These are phyloP conservation scores for Agrotis exclamationis DNA, from an alignment of 2,888 invertebrate genomes.

Conservation along the genomic window DNA sequence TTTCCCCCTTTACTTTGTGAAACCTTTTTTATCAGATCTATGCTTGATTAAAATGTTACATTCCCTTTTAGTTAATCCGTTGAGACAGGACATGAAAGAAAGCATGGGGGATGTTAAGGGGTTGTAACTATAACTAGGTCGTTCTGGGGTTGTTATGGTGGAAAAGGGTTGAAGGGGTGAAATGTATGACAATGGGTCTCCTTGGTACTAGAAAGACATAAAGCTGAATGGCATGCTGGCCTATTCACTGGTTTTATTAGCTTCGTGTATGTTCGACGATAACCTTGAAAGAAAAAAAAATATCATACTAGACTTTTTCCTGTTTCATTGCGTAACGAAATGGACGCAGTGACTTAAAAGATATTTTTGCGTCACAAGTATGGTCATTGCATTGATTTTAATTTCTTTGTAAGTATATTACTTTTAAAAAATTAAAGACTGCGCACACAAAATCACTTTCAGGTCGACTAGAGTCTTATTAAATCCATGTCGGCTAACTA, in stretches of 20 bases:
- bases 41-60: constrained; percentile 49
- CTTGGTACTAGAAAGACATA: constrained; percentile 38
- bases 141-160: constrained; percentile 18
- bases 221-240: constrained; percentile 21
- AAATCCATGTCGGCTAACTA: no score
- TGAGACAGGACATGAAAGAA: constrained; percentile 44
- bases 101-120: constrained; percentile 13
- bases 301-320: neutral
- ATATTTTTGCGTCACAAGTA: neutral
- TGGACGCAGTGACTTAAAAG: neutral
- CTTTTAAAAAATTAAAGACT: no score
- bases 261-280: neutral
- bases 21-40: constrained; percentile 24
- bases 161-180: constrained; percentile 25
- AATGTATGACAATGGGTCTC: constrained; percentile 36
- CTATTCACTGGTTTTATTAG: constrained; percentile 31
- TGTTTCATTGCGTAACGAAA: neutral
- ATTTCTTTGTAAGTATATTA: no score
- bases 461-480: no score
- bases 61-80: constrained; percentile 36
- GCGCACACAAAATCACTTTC: no score
- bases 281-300: neutral
- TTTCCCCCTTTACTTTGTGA: neutral
- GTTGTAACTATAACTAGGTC: constrained; percentile 42
- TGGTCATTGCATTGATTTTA: neutral